These are phyloP conservation scores for Felis catus DNA, from an alignment of 2,113 vertebrate genomes.

Conservation along the genomic window DNA sequence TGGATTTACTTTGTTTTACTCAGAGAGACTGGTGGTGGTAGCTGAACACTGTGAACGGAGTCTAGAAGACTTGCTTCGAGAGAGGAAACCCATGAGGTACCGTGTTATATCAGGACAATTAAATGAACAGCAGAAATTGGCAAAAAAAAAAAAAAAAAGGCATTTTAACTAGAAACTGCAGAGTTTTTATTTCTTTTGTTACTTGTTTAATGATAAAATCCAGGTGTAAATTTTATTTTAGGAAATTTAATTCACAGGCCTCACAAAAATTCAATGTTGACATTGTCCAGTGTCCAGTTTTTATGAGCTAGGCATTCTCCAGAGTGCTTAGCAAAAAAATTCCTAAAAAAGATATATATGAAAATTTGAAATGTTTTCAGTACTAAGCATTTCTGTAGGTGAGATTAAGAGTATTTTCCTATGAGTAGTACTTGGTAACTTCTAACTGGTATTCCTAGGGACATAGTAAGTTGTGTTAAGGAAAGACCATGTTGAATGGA, in stretches of 20 bases:
- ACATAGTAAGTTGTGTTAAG: background rate
- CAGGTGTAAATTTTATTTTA: constrained; percentile 12
- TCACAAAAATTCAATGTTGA: constrained; percentile 10
- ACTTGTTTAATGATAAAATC: constrained; percentile 47
- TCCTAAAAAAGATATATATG: background rate
- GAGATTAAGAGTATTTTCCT: constrained; percentile 20
- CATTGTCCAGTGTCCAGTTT: constrained; percentile 6
- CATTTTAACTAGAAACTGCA: constrained; percentile 13
- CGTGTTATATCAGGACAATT: background rate
- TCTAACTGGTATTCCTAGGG: background rate
- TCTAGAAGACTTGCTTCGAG: constrained; percentile 92
- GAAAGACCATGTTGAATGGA: background rate
- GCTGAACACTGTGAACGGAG: constrained; percentile 94
- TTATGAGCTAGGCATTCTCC: background rate
- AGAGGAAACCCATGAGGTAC: constrained; percentile 91
- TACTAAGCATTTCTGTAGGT: background rate
- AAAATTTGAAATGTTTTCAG: constrained; percentile 1
- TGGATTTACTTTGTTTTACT: constrained; percentile 42
- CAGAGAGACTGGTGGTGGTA: constrained; percentile 96
- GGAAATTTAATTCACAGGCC: constrained; percentile 42
- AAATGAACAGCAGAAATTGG: background rate
- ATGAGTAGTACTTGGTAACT: background rate
- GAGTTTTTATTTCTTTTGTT: constrained; percentile 3
- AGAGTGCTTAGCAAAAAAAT: background rate
- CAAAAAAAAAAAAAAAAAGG: background rate